Evolutionary conservation across 2,797 vertebrate species (phyloP).

Genomic region (Rhinella marina): DNA sequence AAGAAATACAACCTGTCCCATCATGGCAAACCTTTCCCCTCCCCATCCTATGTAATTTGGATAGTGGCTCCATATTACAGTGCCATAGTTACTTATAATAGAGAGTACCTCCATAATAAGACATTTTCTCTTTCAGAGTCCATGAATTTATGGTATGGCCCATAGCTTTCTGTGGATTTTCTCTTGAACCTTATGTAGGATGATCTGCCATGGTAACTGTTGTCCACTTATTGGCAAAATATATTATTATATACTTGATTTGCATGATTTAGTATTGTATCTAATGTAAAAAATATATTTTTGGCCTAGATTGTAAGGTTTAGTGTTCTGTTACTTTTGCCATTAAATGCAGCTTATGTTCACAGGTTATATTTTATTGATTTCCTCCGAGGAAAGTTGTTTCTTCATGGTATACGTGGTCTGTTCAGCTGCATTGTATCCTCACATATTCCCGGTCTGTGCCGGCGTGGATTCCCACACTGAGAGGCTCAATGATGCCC

Average conservation of each 20-base stretch:
- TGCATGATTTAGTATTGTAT: background rate
- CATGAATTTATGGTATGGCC: too few species aligned
- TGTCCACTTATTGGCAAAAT: background rate
- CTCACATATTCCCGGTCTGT: background rate
- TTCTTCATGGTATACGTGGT: background rate
- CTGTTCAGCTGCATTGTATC: background rate
- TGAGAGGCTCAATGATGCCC: conserved; percentile 21
- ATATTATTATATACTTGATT: background rate
- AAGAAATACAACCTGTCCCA: too few species aligned
- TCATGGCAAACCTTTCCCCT: too few species aligned
- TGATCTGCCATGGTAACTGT: background rate
- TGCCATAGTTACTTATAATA: background rate
- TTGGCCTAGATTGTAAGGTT: background rate
- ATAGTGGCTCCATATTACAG: background rate
- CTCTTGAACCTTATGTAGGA: too few species aligned
- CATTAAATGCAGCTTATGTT: background rate
- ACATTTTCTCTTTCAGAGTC: too few species aligned
- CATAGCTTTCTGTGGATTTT: too few species aligned
- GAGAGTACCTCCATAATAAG: background rate
- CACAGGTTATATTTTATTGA: background rate
- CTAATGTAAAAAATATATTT: background rate
- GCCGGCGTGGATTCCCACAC: conserved; percentile 3
- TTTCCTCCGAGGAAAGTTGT: background rate
- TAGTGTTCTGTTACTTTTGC: background rate
- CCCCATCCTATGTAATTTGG: too few species aligned